Percentiles rank a stretch among this genome's conserved stretches.
Conservation (phyloP, 2,888 invertebrate genomes). For the Trachelus tabidus region DNA sequence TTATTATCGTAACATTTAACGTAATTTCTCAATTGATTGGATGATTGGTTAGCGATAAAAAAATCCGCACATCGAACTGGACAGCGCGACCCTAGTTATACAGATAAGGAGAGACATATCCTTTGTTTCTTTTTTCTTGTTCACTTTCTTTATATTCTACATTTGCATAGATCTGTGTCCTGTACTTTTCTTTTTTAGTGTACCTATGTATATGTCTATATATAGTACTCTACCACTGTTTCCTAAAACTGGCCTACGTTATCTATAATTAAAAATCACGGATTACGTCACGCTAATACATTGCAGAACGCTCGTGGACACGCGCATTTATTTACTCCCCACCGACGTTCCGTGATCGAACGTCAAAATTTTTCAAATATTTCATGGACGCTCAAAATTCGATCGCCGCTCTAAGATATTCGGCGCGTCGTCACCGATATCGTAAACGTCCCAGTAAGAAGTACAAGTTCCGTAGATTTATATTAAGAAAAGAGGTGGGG, state of each 20-base stretch:
- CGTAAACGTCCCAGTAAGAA: too few relatives aligned
- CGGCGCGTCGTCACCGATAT: too few relatives aligned
- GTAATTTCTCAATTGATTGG: constrained; percentile 35
- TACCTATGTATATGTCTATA: constrained; percentile 9
- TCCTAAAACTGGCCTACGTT: constrained; percentile 15
- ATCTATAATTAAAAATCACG: constrained; percentile 28
- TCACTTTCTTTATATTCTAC: not conserved
- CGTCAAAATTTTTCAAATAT: too few relatives aligned
- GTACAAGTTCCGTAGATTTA: too few relatives aligned
- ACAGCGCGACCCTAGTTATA: constrained; percentile 30
- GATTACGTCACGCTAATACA: constrained; percentile 17
- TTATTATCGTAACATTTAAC: constrained; percentile 40
- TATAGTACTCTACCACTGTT: constrained; percentile 14
- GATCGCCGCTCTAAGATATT: too few relatives aligned
- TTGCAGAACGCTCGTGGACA: constrained; percentile 6
- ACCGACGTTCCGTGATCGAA: not conserved
- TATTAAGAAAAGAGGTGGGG: too few relatives aligned
- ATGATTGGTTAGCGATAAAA: constrained; percentile 49
- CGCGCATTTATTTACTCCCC: constrained; percentile 10
- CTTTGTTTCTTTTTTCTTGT: not conserved
- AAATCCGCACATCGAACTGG: constrained; percentile 49
- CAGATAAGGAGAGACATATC: too few relatives aligned
- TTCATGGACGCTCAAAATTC: too few relatives aligned
- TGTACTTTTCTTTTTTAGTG: not conserved
- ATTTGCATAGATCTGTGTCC: not conserved